Conservation (phyloP, 2,888 invertebrate species). For the Hemaris fuciformis region DNA sequence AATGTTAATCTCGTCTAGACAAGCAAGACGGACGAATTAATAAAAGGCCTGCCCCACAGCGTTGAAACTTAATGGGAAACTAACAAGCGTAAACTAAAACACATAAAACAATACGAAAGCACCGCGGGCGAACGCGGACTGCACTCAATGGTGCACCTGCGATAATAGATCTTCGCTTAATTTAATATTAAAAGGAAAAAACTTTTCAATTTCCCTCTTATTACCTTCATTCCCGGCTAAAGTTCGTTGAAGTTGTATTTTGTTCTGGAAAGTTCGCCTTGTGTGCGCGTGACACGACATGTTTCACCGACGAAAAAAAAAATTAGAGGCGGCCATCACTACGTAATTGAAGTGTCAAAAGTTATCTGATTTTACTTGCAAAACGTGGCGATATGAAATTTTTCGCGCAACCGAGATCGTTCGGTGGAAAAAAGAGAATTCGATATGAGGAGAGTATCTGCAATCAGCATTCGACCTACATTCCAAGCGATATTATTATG, state of each 20-base stretch:
- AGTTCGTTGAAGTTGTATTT: conserved; percentile 62
- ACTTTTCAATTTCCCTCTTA: conserved; percentile 67
- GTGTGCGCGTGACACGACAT: conserved; percentile 71
- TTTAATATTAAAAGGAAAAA: conserved; percentile 63
- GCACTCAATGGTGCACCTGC: conserved; percentile 54
- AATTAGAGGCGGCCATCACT: conserved; percentile 74
- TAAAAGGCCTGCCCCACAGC: conserved; percentile 52
- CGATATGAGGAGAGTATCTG: conserved; percentile 74
- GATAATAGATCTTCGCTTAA: conserved; percentile 49
- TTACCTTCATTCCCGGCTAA: conserved; percentile 46
- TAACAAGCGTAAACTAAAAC: conserved; percentile 68
- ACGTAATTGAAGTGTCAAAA: conserved; percentile 81
- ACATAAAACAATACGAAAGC: conserved; percentile 54
- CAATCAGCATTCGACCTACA: conserved; percentile 78
- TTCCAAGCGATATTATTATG: conserved; percentile 61
- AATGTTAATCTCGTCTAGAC: conserved; percentile 42
- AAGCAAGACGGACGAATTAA: conserved; percentile 54
- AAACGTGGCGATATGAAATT: conserved; percentile 78
- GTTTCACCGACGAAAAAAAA: conserved; percentile 57
- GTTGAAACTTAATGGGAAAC: conserved; percentile 57
- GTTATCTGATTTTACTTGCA: conserved; percentile 82
- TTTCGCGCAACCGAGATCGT: conserved; percentile 72
- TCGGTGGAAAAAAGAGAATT: conserved; percentile 75
- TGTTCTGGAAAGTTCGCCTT: conserved; percentile 65
- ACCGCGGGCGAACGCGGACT: conserved; percentile 36